These are phyloP conservation scores for Epinotia brunnichana DNA, from an alignment of 2,888 invertebrate species.

Conservation along the genomic window DNA sequence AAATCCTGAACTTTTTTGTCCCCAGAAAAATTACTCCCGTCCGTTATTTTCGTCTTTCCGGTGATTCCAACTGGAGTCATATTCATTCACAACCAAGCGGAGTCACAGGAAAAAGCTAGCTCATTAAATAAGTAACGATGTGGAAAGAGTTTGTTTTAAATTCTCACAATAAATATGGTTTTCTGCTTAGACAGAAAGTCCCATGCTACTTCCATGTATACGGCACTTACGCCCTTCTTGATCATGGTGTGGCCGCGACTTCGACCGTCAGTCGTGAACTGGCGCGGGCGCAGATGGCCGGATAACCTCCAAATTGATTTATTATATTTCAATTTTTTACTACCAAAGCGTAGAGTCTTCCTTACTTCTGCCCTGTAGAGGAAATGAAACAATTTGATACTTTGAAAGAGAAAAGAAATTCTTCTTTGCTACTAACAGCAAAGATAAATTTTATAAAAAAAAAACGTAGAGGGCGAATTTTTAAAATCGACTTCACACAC, in stretches of 20 bases:
- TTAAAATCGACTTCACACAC: not conserved
- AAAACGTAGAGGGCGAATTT: no score
- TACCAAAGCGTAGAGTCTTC: conserved; percentile 59
- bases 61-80: not conserved
- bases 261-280: conserved; percentile 59
- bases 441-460: not conserved
- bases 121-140: conserved; percentile 32
- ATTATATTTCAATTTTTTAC: conserved; percentile 68
- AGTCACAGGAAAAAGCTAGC: conserved; percentile 8
- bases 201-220: not conserved
- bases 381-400: conserved; percentile 49
- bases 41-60: no score
- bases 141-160: conserved; percentile 40
- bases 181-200: conserved; percentile 21
- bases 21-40: no score
- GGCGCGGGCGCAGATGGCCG: conserved; percentile 57
- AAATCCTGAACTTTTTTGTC: no score
- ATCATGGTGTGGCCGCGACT: conserved; percentile 47
- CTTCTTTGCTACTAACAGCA: no score
- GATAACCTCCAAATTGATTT: conserved; percentile 71
- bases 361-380: conserved; percentile 53
- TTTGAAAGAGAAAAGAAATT: no score
- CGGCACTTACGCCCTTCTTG: not conserved
- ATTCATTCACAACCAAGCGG: not conserved
- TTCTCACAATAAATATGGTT: conserved; percentile 31